Evolutionary conservation across 2,797 vertebrate genomes (phyloP), one percentile per base, ranked within the genome.

Genomic region (Hoplostethus atlanticus): DNA sequence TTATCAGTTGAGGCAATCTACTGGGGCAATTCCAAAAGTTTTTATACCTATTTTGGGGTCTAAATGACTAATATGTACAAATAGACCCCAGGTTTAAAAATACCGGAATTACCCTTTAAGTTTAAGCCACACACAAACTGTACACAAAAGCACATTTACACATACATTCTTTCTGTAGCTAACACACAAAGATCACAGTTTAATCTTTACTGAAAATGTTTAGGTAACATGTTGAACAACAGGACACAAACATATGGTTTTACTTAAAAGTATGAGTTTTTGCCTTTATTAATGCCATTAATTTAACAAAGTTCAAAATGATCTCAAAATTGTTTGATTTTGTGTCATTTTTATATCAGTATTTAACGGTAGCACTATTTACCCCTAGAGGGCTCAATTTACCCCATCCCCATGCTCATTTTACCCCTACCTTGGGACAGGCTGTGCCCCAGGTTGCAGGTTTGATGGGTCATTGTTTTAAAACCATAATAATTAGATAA

Each of bases 181-280:
- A 28, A 28, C 25, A 28, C 25, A 28, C 28, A 2, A 28, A 28
- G 28, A 28, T 28, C 28, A 28, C 28, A 28, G 28, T 51, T 73
- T 25, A 76, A 75, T 64, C 77, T 31, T 57, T 76, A 47, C 46
- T 15, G 46, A 47, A 47, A 47, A 47, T 47, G 46, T 47, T 47
- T 47, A 38, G 36, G 36, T 38, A 6, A 5, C 36, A 38, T 38
- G 36, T 38, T 38, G 36, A 47, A 47, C 46, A 47, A 47, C 16
- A 47, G 46, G 46, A 47, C 44, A 47, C 46, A 47, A 47, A 47
- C 46, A 11, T 51, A 51, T n/a, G 6, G 48, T 51, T 51, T 51
- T 51, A 51, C 48, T 51, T 51, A 51, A 51, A 51, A 21, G 48
- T 21, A 51, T n/a, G 48, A 51, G 48, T 21, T 17, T 51, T 51